phyloP scores from a whole-genome alignment of 2,888 invertebrate species.

The Spialia ferax region DNA sequence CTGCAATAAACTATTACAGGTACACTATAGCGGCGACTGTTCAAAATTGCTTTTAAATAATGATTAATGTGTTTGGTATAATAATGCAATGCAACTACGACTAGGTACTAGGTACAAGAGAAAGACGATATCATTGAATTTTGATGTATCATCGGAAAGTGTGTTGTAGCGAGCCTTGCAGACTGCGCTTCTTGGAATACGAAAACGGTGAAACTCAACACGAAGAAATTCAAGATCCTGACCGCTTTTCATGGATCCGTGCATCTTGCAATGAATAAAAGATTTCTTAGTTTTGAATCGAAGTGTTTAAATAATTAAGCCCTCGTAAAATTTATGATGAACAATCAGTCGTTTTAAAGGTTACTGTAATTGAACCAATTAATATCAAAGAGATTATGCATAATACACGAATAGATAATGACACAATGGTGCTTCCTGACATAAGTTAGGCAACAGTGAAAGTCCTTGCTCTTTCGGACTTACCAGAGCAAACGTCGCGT shows the following conservation, averaged over 20 bases:
- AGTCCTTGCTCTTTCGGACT: slow-evolving; percentile 55
- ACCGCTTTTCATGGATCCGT: slow-evolving; percentile 60
- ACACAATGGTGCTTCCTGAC: slow-evolving; percentile 34
- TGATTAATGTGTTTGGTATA: too few species aligned
- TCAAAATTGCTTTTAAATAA: neutral
- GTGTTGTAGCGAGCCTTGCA: slow-evolving; percentile 39
- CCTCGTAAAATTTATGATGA: neutral
- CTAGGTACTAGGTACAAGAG: too few species aligned
- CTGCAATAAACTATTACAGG: slow-evolving; percentile 34
- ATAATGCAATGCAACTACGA: slow-evolving; percentile 40
- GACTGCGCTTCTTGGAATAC: slow-evolving; percentile 65
- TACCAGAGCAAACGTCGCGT: slow-evolving; percentile 50
- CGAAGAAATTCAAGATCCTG: slow-evolving; percentile 54
- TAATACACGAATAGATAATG: slow-evolving; percentile 16
- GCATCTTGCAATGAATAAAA: slow-evolving; percentile 54
- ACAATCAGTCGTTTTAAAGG: neutral
- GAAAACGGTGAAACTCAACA: slow-evolving; percentile 71
- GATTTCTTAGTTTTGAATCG: neutral
- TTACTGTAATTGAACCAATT: neutral
- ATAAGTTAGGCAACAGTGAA: slow-evolving; percentile 60
- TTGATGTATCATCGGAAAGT: slow-evolving; percentile 24
- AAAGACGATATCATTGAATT: slow-evolving; percentile 9
- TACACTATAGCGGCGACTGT: slow-evolving; percentile 35
- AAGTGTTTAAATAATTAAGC: slow-evolving; percentile 25
- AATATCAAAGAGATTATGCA: slow-evolving; percentile 33